Evolutionary conservation across 2,888 invertebrate species (phyloP).

Genomic region (Zonitis immaculata): DNA sequence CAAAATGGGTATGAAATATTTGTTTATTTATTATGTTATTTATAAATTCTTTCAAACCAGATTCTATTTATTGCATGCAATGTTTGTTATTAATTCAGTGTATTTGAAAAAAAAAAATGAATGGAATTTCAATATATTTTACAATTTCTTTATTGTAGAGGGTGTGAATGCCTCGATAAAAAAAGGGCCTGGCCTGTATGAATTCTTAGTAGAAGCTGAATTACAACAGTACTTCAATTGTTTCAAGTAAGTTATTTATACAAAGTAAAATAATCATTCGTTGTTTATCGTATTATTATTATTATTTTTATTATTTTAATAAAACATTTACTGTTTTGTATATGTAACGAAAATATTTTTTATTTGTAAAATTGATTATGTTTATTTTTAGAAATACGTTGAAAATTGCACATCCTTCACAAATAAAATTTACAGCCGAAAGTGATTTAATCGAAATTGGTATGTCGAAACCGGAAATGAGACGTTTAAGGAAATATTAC

Average conservation of each 20-base stretch:
- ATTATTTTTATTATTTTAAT: slow-evolving; percentile 1
- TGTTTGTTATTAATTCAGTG: not conserved
- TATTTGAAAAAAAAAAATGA: not conserved
- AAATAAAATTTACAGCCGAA: slow-evolving; percentile 90
- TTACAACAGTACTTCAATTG: slow-evolving; percentile 85
- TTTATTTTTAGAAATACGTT: slow-evolving; percentile 68
- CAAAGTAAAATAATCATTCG: not conserved
- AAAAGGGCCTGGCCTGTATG: slow-evolving; percentile 68
- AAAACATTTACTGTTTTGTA: not conserved
- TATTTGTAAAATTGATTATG: too few species aligned
- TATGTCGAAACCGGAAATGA: slow-evolving; percentile 91
- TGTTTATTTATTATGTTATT: slow-evolving; percentile 1
- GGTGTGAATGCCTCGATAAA: slow-evolving; percentile 43
- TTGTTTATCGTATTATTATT: too few species aligned
- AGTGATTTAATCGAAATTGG: slow-evolving; percentile 90
- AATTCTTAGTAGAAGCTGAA: slow-evolving; percentile 92
- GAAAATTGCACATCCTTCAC: slow-evolving; percentile 82
- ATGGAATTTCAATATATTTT: not conserved
- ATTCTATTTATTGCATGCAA: slow-evolving; percentile 2
- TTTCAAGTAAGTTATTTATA: slow-evolving; percentile 56
- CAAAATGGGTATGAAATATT: slow-evolving; percentile 37
- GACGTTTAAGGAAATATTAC: slow-evolving; percentile 89
- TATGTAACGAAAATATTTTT: not conserved
- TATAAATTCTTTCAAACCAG: not conserved
- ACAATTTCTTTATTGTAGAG: slow-evolving; percentile 28